A percentile compares a stretch with the other conserved stretches of the same genome.
Evolutionary conservation across 2,797 vertebrate species (phyloP).

Genomic region (Siniperca undulata): DNA sequence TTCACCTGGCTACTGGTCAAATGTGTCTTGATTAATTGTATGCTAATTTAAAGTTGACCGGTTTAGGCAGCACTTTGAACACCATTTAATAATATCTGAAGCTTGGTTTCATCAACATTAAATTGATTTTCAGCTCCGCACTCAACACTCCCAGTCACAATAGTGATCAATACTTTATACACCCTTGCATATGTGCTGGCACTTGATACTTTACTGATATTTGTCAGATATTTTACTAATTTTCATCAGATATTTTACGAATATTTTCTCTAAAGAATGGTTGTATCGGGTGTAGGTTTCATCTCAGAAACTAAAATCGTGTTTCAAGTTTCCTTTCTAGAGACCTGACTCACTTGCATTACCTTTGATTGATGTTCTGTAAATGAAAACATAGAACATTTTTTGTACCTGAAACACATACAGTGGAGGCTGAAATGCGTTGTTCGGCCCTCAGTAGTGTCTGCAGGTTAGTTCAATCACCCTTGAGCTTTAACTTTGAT

Average conservation of each 20-base stretch:
- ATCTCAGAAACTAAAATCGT: not conserved
- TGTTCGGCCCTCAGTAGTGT: not conserved
- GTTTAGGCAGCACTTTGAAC: too few species aligned
- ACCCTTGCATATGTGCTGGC: not conserved
- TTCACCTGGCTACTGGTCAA: too few species aligned
- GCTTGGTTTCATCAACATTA: too few species aligned
- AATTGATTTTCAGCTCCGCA: not conserved
- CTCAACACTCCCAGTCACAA: not conserved
- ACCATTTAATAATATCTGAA: too few species aligned
- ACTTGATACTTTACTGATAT: not conserved
- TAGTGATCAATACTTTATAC: not conserved
- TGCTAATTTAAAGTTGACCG: too few species aligned
- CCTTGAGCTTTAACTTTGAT: not conserved
- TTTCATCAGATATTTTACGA: not conserved
- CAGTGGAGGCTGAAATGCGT: not conserved
- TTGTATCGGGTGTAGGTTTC: not conserved
- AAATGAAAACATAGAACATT: not conserved
- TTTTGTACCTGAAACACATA: not conserved
- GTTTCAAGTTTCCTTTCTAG: too few species aligned
- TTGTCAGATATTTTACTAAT: not conserved
- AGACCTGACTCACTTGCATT: not conserved
- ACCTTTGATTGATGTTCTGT: not conserved
- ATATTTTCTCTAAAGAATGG: not conserved
- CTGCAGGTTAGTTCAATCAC: not conserved
- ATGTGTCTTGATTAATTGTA: too few species aligned